Base-by-base conservation (phyloP, 2,113 vertebrate species). In the Actenoides lindsayi region DNA sequence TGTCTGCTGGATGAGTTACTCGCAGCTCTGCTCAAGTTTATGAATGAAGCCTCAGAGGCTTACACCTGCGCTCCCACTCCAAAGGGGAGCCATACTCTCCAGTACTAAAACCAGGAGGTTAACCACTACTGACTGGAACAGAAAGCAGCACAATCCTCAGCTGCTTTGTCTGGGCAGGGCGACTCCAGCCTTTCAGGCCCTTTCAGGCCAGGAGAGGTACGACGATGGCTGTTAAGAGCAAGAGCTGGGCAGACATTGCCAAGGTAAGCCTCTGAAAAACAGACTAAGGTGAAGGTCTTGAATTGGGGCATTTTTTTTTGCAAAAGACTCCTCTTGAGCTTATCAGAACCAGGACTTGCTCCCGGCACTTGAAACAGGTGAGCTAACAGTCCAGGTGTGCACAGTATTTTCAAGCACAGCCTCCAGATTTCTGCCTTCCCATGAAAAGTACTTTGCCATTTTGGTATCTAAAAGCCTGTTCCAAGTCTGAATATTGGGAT, bases 61-160 rank as follows among this genome's bases (percentile, higher is more conserved):
- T 24, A 8, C 51, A n/a, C 16, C 59, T 21, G 2, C 9, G 30
- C 24, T 44, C 17, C 44, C 37, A 1, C 44, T 27, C 11, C 37
- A 6, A 8, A 20, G 64, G 20, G 28, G 4, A 20, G 41, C 9
- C 59, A 2, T 0, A 0, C 53, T 27, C 41, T 1, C 23, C 57
- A 15, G n/a, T 0, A 37, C 37, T 5, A 51, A 78, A 62, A 6
- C 41, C 39, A 13, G 53, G 0, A 20, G 23, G 8, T 31, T 31
- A 31, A 18, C 53, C 57, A 63, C 14, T 2, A 28, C 3, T n/a
- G 44, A 20, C 27, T 9, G 31, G 10, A 25, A 39, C 39, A 51
- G 51, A 10, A 6, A 12, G 5, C 53, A 24, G 33, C 16, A 3
- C 37, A 9, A 4, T 8, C 23, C 50, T 15, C 8, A 3, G 37